Evolutionary conservation across 2,113 vertebrate genomes (phyloP).

Genomic region (Gymnogyps californianus): DNA sequence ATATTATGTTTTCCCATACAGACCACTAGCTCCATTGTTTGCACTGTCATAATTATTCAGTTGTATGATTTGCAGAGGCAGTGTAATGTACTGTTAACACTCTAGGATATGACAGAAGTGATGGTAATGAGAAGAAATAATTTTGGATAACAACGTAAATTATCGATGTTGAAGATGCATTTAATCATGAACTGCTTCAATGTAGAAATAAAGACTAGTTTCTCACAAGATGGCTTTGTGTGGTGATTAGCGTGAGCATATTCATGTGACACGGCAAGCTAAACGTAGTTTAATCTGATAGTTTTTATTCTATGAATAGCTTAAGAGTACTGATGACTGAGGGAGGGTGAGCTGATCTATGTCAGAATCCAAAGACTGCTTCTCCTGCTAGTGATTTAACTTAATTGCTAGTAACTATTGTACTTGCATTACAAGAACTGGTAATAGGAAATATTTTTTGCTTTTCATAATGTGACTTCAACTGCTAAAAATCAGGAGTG

Average conservation of each 20-base stretch:
- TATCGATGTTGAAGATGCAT: neutral
- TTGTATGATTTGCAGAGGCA: neutral
- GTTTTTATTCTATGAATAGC: slow-evolving; percentile 32
- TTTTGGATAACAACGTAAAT: neutral
- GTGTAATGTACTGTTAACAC: neutral
- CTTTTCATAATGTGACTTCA: neutral
- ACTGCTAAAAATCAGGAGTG: neutral
- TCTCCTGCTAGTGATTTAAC: neutral
- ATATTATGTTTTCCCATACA: neutral
- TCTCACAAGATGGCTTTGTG: neutral
- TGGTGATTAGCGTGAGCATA: slow-evolving; percentile 1
- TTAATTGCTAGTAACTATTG: neutral
- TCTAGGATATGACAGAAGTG: neutral
- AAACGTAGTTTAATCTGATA: slow-evolving; percentile 24
- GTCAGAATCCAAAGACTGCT: neutral
- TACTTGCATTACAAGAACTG: neutral
- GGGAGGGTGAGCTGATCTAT: slow-evolving; percentile 3
- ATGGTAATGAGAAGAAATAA: slow-evolving; percentile 1
- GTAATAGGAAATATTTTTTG: neutral
- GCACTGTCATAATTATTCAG: neutral
- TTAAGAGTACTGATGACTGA: slow-evolving; percentile 12
- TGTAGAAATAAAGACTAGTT: neutral
- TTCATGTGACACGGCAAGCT: slow-evolving; percentile 1
- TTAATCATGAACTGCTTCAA: neutral
- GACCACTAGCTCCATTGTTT: neutral